Percentiles rank a stretch among this genome's conserved stretches.
phyloP scores from a whole-genome alignment of 1,140 invertebrate genomes.

The Neodiprion lecontei region DNA sequence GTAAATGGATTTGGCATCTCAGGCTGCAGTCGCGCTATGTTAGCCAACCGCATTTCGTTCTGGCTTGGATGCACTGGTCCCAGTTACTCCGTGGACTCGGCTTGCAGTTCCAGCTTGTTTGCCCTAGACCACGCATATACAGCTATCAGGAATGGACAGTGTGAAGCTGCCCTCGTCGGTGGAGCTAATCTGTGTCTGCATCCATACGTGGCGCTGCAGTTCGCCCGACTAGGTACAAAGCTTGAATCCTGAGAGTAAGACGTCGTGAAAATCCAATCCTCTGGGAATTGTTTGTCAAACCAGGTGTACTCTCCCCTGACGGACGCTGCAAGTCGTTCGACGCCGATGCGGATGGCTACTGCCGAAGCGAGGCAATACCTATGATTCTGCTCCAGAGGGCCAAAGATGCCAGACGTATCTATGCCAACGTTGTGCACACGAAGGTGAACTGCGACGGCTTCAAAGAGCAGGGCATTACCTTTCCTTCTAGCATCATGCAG shows the following conservation, averaged over 20 bases:
- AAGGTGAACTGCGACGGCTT: constrained; percentile 82
- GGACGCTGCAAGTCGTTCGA: constrained; percentile 93
- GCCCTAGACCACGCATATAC: constrained; percentile 85
- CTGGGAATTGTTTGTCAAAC: constrained; percentile 18
- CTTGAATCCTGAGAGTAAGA: no score
- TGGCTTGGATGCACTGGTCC: constrained; percentile 76
- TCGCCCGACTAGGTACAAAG: constrained; percentile 60
- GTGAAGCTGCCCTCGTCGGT: constrained; percentile 88
- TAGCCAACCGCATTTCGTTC: constrained; percentile 89
- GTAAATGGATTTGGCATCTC: constrained; percentile 56
- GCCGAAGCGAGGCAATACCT: constrained; percentile 78
- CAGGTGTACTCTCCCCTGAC: constrained; percentile 85
- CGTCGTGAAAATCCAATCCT: no score
- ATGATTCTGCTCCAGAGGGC: constrained; percentile 84
- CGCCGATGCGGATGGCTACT: constrained; percentile 78
- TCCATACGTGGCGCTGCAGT: constrained; percentile 86
- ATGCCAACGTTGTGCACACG: constrained; percentile 73
- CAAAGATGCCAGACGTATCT: constrained; percentile 78
- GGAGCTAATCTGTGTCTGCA: constrained; percentile 84
- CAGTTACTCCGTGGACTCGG: constrained; percentile 85
- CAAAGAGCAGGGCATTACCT: constrained; percentile 90
- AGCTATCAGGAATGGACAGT: constrained; percentile 77
- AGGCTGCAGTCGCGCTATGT: constrained; percentile 86
- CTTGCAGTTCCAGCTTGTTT: constrained; percentile 88
- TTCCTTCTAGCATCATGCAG: constrained; percentile 86